These are phyloP conservation scores for Heterotis niloticus DNA, from an alignment of 2,113 vertebrate species.

Conservation along the genomic window DNA sequence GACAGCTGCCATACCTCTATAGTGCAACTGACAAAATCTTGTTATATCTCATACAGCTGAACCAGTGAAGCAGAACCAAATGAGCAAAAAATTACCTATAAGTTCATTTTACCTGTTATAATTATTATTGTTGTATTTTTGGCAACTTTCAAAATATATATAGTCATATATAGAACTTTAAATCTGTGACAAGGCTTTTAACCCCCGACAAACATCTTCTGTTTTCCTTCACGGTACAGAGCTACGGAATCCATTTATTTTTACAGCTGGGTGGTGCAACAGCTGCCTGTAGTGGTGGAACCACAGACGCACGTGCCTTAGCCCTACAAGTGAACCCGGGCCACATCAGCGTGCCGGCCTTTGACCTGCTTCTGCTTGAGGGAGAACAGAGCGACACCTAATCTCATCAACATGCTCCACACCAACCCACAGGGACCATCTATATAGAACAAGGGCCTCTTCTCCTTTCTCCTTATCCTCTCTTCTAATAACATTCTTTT, in stretches of 20 bases:
- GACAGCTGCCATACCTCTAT: too few relatives aligned
- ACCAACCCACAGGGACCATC: too few relatives aligned
- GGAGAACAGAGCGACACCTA: constrained; percentile 6
- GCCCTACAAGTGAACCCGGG: background rate
- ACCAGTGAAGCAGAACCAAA: too few relatives aligned
- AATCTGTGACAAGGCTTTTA: background rate
- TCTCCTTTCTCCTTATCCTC: too few relatives aligned
- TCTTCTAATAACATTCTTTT: background rate
- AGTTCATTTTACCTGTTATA: too few relatives aligned
- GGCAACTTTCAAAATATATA: too few relatives aligned
- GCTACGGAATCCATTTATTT: background rate
- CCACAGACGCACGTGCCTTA: constrained; percentile 1
- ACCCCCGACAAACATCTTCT: background rate
- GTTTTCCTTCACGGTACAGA: background rate
- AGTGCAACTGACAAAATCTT: too few relatives aligned
- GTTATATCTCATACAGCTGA: too few relatives aligned
- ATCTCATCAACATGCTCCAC: too few relatives aligned
- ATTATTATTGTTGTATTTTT: background rate
- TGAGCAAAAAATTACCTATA: too few relatives aligned
- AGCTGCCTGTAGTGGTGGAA: background rate
- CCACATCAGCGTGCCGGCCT: background rate
- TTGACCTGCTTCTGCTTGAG: background rate
- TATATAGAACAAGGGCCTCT: background rate
- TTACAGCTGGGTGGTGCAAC: constrained; percentile 10
- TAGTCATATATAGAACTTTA: too few relatives aligned